Evolutionary conservation across 2,888 invertebrate genomes (phyloP).

Genomic region (Byasa hedistus): DNA sequence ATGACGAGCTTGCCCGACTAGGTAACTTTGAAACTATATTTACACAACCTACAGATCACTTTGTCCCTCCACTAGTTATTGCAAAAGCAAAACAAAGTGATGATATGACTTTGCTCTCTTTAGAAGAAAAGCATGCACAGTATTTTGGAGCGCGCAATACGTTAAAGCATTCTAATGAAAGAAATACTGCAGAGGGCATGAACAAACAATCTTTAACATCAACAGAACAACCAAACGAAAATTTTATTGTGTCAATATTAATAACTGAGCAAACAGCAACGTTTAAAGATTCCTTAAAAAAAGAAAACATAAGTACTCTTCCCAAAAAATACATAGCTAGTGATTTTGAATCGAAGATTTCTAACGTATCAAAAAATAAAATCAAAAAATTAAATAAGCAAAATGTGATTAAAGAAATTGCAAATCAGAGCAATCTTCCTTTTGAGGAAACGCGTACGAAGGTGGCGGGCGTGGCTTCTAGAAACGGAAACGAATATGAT

Average conservation of each 20-base stretch:
- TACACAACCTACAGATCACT: conserved; percentile 74
- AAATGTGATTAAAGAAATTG: not conserved
- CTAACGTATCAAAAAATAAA: conserved; percentile 41
- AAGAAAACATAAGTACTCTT: conserved; percentile 47
- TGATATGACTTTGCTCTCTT: conserved; percentile 73
- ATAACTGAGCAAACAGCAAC: conserved; percentile 38
- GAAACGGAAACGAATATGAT: not conserved
- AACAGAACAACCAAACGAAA: conserved; percentile 28
- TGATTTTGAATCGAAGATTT: conserved; percentile 48
- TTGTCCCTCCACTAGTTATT: conserved; percentile 76
- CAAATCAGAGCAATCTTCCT: conserved; percentile 6
- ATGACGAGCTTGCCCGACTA: conserved; percentile 66
- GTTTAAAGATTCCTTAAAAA: conserved; percentile 44
- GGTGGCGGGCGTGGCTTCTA: not conserved
- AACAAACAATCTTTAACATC: conserved; percentile 31
- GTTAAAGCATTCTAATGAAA: conserved; percentile 39
- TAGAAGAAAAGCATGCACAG: conserved; percentile 74
- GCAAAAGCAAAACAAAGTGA: conserved; percentile 74
- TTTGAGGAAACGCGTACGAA: not conserved
- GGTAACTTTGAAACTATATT: conserved; percentile 73
- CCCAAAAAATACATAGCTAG: conserved; percentile 69
- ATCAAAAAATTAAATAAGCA: conserved; percentile 19
- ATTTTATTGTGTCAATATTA: conserved; percentile 38
- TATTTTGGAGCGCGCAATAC: conserved; percentile 59
- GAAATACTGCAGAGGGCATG: conserved; percentile 35